These are phyloP conservation scores for Oceanodroma tethys DNA, from an alignment of 2,113 vertebrate genomes.

Conservation along the genomic window DNA sequence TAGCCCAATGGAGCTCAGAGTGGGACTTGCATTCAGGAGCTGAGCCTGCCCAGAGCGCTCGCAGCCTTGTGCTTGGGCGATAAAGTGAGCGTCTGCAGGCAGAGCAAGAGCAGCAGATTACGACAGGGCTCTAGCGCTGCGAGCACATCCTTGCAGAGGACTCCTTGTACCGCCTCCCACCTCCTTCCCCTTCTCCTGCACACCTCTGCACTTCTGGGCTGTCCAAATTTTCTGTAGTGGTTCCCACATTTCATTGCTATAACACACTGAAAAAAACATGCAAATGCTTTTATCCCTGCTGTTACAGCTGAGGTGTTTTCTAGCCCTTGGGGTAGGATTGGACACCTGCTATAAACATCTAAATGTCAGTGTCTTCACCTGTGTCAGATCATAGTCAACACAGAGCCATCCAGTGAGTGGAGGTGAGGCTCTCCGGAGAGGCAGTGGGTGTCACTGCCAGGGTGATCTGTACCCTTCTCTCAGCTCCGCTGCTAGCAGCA, in stretches of 20 bases:
- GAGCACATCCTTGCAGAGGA: not conserved
- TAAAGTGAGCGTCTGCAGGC: not conserved
- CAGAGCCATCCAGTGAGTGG: not conserved
- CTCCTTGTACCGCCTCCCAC: not conserved
- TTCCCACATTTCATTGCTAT: not conserved
- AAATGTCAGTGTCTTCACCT: not conserved
- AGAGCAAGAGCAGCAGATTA: not conserved
- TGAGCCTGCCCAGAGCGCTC: not conserved
- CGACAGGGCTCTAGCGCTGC: rapidly evolving
- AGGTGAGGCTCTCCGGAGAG: not conserved
- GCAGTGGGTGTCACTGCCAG: not conserved
- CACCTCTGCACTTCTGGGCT: not conserved
- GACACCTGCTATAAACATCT: not conserved
- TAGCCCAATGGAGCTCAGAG: not conserved
- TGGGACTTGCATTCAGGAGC: not conserved
- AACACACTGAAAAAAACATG: not conserved
- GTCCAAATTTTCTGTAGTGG: not conserved
- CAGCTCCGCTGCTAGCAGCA: not conserved
- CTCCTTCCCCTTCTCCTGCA: not conserved
- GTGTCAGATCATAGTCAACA: not conserved
- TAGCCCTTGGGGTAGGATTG: not conserved
- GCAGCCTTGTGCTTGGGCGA: not conserved
- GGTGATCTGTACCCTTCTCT: not conserved
- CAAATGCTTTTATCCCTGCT: not conserved
- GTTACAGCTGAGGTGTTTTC: not conserved